Conservation (phyloP, 2,113 vertebrate species). For the Pungitius pungitius region DNA sequence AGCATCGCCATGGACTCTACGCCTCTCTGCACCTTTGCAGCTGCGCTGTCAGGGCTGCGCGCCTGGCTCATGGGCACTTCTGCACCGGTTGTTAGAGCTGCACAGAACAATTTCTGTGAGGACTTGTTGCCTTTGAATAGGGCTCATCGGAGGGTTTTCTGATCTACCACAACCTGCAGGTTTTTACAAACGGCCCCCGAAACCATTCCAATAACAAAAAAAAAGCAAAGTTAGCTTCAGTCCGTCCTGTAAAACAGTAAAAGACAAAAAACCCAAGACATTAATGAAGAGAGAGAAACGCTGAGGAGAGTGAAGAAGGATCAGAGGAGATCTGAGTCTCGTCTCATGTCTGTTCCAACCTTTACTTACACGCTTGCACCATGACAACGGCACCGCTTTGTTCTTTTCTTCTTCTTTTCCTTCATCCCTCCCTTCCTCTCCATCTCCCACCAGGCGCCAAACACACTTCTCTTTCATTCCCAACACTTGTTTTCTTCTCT, state of each 20-base stretch:
- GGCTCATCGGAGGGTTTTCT: neutral
- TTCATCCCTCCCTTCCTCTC: conserved; percentile 14
- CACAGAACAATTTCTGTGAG: neutral
- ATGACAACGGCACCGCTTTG: conserved; percentile 32
- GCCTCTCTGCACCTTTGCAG: neutral
- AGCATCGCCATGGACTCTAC: conserved; percentile 12
- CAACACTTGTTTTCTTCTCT: conserved; percentile 53
- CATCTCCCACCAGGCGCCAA: conserved; percentile 53
- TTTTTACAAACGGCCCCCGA: neutral
- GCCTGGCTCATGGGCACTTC: neutral
- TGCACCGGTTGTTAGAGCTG: neutral
- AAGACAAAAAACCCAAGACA: conserved; percentile 6
- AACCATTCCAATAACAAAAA: neutral
- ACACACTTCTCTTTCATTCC: conserved; percentile 61
- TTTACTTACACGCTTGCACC: conserved; percentile 30
- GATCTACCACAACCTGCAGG: neutral
- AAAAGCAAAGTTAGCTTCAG: neutral
- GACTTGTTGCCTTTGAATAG: neutral
- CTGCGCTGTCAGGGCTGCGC: neutral
- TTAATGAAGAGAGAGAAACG: neutral
- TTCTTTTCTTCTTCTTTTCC: conserved; percentile 16
- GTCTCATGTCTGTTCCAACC: conserved; percentile 31
- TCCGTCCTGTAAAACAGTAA: neutral
- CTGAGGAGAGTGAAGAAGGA: conserved; percentile 1
- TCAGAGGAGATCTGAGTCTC: conserved; percentile 35